Evolutionary conservation across 2,113 vertebrate genomes (phyloP).

Genomic region (Trogon melanurus): DNA sequence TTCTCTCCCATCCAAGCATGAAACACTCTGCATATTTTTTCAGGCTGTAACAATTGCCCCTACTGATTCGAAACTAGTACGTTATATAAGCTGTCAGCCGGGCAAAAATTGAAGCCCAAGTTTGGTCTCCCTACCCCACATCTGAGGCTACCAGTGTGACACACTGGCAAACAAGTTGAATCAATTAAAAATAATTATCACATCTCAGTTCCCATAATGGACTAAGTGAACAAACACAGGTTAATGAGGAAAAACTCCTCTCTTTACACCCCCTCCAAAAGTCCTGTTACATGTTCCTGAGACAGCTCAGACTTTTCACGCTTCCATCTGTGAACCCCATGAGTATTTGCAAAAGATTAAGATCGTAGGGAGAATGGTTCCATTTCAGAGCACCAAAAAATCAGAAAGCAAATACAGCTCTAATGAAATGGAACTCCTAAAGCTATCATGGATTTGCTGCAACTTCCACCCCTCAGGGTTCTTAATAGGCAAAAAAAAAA

Average conservation of each 20-base stretch:
- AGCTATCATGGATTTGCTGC: conserved; percentile 14
- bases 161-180: not conserved
- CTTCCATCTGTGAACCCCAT: not conserved
- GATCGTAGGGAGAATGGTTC: not conserved
- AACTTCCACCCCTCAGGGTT: conserved; percentile 22
- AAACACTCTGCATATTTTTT: not conserved
- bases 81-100: not conserved
- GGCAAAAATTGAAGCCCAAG: not conserved
- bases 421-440: conserved; percentile 40
- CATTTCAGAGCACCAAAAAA: conserved; percentile 39
- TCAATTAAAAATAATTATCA: conserved; percentile 3
- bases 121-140: not conserved
- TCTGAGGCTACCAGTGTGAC: not conserved
- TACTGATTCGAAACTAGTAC: not conserved
- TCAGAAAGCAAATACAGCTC: conserved; percentile 18
- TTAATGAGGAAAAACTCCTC: not conserved
- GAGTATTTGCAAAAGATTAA: conserved; percentile 3
- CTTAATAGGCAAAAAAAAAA: not conserved
- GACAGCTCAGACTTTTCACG: not conserved
- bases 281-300: not conserved
- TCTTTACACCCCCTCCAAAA: not conserved
- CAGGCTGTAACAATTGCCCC: not conserved
- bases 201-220: not conserved
- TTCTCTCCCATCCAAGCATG: not conserved
- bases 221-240: not conserved